A percentile compares a stretch with the other conserved stretches of the same genome.
phyloP scores from a whole-genome alignment of 2,113 vertebrate species.

The Dasyprocta punctata region DNA sequence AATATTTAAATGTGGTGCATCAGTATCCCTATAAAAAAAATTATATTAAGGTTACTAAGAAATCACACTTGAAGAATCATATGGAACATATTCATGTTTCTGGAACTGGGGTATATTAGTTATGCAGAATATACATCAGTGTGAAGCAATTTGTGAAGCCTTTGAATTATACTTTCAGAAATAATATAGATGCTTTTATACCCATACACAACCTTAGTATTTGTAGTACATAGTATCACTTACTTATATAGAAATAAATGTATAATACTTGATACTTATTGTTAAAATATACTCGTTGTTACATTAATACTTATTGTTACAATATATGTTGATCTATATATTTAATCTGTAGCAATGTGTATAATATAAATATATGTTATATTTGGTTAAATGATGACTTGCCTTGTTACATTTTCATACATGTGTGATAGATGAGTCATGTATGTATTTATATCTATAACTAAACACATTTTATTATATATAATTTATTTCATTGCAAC shows the following conservation, averaged over 20 bases:
- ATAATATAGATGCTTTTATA: neutral
- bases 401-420: neutral
- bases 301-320: neutral
- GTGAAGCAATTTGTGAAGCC: neutral
- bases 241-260: too few species aligned
- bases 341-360: neutral
- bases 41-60: neutral
- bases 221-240: neutral
- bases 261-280: neutral
- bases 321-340: neutral
- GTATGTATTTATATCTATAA: neutral
- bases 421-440: neutral
- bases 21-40: neutral
- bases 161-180: slow-evolving; percentile 22
- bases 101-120: neutral
- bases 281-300: neutral
- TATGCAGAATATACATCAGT: neutral
- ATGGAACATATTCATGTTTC: neutral
- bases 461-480: neutral
- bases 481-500: neutral
- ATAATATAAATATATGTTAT: neutral
- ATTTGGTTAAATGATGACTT: neutral
- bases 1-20: neutral
- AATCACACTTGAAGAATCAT: slow-evolving; percentile 4
- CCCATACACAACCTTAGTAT: neutral